Evolutionary conservation across 1,140 invertebrate species (phyloP).

Genomic region (Matsumurasca onukii): DNA sequence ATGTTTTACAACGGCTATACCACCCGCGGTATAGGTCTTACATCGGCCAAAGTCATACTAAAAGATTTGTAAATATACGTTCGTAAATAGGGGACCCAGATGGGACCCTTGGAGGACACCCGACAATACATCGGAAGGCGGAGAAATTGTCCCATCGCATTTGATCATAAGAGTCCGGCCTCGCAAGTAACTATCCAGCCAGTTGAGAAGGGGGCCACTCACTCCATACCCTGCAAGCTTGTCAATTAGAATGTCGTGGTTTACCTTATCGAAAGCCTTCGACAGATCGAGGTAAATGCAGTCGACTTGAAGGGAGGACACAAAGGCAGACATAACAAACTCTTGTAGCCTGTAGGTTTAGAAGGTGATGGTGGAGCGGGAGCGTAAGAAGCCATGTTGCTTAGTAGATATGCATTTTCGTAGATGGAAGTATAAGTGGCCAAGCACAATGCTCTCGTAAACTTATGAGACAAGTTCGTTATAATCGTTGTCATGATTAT

Average conservation of each 20-base stretch:
- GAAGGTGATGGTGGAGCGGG: slow-evolving; percentile 31
- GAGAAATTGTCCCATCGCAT: slow-evolving; percentile 38
- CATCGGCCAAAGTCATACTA: no score
- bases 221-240: slow-evolving; percentile 32
- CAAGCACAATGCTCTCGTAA: slow-evolving; percentile 11
- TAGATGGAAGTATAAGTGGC: slow-evolving; percentile 18
- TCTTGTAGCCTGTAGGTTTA: slow-evolving; percentile 18
- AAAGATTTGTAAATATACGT: no score
- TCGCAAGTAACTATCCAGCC: slow-evolving; percentile 42
- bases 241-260: slow-evolving; percentile 29
- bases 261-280: slow-evolving; percentile 36
- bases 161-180: slow-evolving; percentile 40
- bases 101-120: slow-evolving; percentile 42
- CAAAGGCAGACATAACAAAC: slow-evolving; percentile 25
- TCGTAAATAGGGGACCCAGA: no score
- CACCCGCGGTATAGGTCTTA: no score
- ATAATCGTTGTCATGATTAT: no score
- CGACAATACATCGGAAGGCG: slow-evolving; percentile 40
- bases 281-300: slow-evolving; percentile 27
- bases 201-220: slow-evolving; percentile 35
- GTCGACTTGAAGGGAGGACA: slow-evolving; percentile 26
- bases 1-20: no score
- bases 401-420: slow-evolving; percentile 20
- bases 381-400: slow-evolving; percentile 33
- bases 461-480: no score